Percentiles rank a stretch among this genome's conserved stretches.
These are phyloP conservation scores for Hydraecia micacea DNA, from an alignment of 2,888 invertebrate genomes.

Conservation along the genomic window DNA sequence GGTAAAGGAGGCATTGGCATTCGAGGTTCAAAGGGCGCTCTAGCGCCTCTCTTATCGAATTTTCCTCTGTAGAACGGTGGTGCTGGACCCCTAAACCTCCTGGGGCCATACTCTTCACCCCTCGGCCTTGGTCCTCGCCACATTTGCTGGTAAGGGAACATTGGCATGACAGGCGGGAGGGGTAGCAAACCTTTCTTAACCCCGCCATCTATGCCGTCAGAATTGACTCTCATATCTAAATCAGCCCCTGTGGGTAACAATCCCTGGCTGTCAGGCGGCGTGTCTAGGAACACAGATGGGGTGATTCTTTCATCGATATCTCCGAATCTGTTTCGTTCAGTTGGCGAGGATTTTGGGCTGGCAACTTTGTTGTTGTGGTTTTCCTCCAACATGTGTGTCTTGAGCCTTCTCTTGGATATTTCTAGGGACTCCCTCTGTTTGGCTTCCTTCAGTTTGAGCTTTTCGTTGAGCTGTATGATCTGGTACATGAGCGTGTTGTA, in stretches of 20 bases:
- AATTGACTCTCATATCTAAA: slow-evolving; percentile 83
- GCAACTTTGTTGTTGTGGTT: slow-evolving; percentile 85
- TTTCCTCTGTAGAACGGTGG: slow-evolving; percentile 81
- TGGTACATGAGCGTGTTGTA: slow-evolving; percentile 94
- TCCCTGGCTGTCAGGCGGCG: slow-evolving; percentile 78
- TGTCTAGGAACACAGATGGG: slow-evolving; percentile 78
- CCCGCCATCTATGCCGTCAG: slow-evolving; percentile 71
- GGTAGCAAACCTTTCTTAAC: slow-evolving; percentile 71
- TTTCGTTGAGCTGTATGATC: slow-evolving; percentile 94
- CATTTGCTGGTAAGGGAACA: slow-evolving; percentile 75
- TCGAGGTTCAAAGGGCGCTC: slow-evolving; percentile 78
- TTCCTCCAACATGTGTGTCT: slow-evolving; percentile 81
- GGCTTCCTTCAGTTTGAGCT: slow-evolving; percentile 93
- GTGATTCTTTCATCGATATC: slow-evolving; percentile 89
- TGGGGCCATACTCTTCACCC: slow-evolving; percentile 79
- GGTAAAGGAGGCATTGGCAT: slow-evolving; percentile 78
- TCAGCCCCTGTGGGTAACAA: slow-evolving; percentile 70
- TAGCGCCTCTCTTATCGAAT: slow-evolving; percentile 78
- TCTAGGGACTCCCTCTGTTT: slow-evolving; percentile 93
- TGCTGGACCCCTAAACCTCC: slow-evolving; percentile 79
- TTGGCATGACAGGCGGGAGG: slow-evolving; percentile 79
- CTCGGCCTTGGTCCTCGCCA: slow-evolving; percentile 84
- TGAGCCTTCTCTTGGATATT: slow-evolving; percentile 86
- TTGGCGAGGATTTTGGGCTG: slow-evolving; percentile 86
- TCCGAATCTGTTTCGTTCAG: slow-evolving; percentile 81